Conservation (phyloP, 2,797 vertebrate genomes). For the Aldrovandia affinis region DNA sequence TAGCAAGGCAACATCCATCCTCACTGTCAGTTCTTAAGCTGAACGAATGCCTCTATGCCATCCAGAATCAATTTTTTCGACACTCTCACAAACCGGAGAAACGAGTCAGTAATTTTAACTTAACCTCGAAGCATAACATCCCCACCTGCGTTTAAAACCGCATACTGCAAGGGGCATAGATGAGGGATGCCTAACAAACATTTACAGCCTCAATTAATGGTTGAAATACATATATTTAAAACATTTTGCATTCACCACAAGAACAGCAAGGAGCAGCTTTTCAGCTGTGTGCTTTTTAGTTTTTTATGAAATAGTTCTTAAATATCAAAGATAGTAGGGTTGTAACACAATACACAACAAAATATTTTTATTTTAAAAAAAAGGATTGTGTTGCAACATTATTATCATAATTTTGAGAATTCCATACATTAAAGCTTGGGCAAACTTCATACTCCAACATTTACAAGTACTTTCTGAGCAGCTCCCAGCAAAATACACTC, state of each 20-base stretch:
- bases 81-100: not conserved
- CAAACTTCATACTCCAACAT: not conserved
- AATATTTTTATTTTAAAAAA: not conserved
- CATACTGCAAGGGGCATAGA: not conserved
- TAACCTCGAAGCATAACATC: too few relatives aligned
- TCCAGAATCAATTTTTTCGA: constrained; percentile 30
- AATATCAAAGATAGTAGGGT: too few relatives aligned
- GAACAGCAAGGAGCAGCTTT: not conserved
- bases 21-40: constrained; percentile 29
- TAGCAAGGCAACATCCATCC: constrained; percentile 5
- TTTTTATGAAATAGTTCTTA: not conserved
- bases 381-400: too few relatives aligned
- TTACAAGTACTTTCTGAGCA: not conserved
- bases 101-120: not conserved
- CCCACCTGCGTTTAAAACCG: not conserved
- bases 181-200: not conserved
- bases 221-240: not conserved
- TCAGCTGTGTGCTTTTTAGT: not conserved
- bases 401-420: not conserved
- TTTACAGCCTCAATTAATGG: not conserved
- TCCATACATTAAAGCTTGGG: not conserved
- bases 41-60: constrained; percentile 47
- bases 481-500: not conserved
- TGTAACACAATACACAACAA: not conserved
- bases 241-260: not conserved